Evolutionary conservation across 2,888 invertebrate genomes (phyloP).

Genomic region (Syrista parreyssii): DNA sequence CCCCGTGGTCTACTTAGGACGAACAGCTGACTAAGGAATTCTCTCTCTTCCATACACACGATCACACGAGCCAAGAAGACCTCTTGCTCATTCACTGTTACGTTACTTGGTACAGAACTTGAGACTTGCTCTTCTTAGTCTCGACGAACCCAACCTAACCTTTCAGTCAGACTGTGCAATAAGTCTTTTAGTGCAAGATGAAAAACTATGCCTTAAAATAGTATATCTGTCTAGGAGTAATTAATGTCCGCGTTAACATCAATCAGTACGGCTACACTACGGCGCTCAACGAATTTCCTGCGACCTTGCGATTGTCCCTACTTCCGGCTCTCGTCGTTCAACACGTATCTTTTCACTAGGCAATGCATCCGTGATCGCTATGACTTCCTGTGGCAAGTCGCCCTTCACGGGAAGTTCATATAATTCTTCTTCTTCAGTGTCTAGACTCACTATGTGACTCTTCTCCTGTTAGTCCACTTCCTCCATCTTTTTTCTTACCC

Average conservation of each 20-base stretch:
- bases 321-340: background rate
- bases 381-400: background rate
- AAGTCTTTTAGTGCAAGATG: background rate
- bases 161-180: background rate
- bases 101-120: background rate
- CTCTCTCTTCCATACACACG: background rate
- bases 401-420: background rate
- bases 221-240: background rate
- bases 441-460: background rate
- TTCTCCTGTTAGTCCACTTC: background rate
- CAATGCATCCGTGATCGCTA: too few relatives aligned
- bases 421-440: background rate
- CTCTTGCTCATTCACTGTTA: background rate
- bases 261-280: background rate
- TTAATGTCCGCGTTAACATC: background rate
- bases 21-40: slow-evolving; percentile 5
- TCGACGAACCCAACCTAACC: background rate
- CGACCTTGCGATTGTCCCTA: background rate
- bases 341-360: background rate
- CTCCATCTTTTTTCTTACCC: slow-evolving; percentile 14
- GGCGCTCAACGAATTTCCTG: background rate
- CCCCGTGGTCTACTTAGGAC: slow-evolving; percentile 1
- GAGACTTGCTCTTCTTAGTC: background rate
- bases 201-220: background rate
- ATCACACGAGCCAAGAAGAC: background rate